Evolutionary conservation across 53 echinoderm and acorn worm species (phyloP).

Genomic region (Henricia sp.): DNA sequence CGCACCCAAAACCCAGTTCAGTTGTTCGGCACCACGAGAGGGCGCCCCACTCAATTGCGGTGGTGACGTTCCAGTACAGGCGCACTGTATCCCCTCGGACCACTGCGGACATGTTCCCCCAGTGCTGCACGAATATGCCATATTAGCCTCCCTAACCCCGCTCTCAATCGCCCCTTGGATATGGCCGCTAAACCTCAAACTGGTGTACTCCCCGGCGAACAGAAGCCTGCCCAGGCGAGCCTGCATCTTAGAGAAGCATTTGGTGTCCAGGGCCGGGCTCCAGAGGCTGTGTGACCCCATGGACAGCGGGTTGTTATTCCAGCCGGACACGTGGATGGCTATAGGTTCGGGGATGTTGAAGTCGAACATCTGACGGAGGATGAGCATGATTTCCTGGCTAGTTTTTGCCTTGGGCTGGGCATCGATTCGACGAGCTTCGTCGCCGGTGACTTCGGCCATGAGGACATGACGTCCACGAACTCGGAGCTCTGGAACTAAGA

Average conservation of each 20-base stretch:
- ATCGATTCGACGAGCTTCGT: conserved; percentile 67
- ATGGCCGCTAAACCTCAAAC: conserved; percentile 41
- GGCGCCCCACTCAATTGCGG: background rate
- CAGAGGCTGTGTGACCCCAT: conserved; percentile 66
- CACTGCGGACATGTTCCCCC: conserved; percentile 56
- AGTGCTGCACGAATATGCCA: conserved; percentile 44
- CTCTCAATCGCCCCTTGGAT: conserved; percentile 56
- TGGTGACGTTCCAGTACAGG: conserved; percentile 41
- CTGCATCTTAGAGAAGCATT: conserved; percentile 60
- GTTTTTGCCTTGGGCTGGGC: conserved; percentile 30
- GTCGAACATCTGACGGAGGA: conserved; percentile 45
- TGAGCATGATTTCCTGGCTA: conserved; percentile 48
- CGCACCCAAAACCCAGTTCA: background rate
- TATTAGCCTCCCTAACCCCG: conserved; percentile 63
- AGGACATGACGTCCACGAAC: conserved; percentile 37
- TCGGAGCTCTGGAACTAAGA: conserved; percentile 43
- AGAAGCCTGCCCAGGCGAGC: conserved; percentile 52
- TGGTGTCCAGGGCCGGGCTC: conserved; percentile 52
- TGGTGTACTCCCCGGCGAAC: conserved; percentile 66
- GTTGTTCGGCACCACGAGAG: background rate
- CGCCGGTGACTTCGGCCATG: conserved; percentile 56
- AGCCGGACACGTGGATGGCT: conserved; percentile 54
- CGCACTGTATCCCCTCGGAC: conserved; percentile 55
- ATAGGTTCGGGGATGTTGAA: conserved; percentile 40
- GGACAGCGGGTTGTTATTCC: conserved; percentile 53